Evolutionary conservation across 2,888 invertebrate genomes (phyloP).

Genomic region (Schizotus pectinicornis): DNA sequence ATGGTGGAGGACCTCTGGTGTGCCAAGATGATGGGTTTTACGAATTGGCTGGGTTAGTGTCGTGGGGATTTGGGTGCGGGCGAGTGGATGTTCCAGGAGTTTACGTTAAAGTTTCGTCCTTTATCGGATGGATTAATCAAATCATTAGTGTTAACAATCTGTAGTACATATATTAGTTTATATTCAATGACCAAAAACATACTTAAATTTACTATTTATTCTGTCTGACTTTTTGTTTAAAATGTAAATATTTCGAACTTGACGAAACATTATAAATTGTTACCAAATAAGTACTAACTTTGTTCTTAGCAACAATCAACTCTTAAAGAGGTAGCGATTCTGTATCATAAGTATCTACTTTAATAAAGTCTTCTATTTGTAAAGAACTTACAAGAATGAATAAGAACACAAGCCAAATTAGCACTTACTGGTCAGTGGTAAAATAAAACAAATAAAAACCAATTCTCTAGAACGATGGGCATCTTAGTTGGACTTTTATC

Average conservation of each 20-base stretch:
- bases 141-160: constrained; percentile 94
- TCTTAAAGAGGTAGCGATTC: neutral
- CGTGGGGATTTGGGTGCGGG: constrained; percentile 96
- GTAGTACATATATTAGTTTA: constrained; percentile 55
- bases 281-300: constrained; percentile 46
- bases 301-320: neutral
- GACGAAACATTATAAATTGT: constrained; percentile 43
- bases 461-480: too few species aligned
- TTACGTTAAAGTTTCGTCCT: constrained; percentile 93
- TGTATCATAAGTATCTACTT: constrained; percentile 12
- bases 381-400: too few species aligned
- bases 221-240: constrained; percentile 22
- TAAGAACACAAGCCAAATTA: too few species aligned
- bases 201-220: constrained; percentile 25
- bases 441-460: too few species aligned
- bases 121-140: constrained; percentile 97
- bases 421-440: too few species aligned
- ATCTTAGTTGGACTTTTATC: too few species aligned
- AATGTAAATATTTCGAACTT: constrained; percentile 30
- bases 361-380: neutral
- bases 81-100: constrained; percentile 94
- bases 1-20: constrained; percentile 92
- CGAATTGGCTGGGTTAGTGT: constrained; percentile 90
- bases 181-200: constrained; percentile 29
- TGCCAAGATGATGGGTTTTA: constrained; percentile 93